A percentile compares a stretch with the other conserved stretches of the same genome.
These are phyloP conservation scores for Mastacembelus armatus DNA, from an alignment of 2,797 vertebrate species.

Conservation along the genomic window DNA sequence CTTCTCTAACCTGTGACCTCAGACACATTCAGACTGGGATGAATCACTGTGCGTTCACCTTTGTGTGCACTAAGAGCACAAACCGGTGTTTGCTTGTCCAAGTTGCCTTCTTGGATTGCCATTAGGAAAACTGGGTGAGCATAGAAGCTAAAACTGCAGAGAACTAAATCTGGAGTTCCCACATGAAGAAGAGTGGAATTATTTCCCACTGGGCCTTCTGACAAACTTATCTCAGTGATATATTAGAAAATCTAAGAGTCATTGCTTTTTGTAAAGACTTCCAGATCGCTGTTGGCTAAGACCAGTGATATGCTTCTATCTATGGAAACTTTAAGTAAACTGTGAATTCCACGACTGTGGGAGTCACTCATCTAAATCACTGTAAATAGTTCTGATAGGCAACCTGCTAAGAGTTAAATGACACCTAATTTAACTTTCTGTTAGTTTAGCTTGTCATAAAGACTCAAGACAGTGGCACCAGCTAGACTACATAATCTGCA, in stretches of 20 bases:
- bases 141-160: conserved; percentile 17
- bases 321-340: conserved; percentile 15
- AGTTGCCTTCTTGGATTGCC: conserved; percentile 38
- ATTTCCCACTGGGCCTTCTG: neutral
- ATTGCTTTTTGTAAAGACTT: neutral
- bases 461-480: neutral
- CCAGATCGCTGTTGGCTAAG: conserved; percentile 1
- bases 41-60: conserved; percentile 42
- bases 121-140: conserved; percentile 1
- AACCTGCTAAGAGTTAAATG: neutral
- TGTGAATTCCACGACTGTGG: conserved; percentile 19
- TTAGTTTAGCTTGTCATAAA: no score
- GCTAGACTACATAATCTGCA: no score
- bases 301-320: conserved; percentile 26
- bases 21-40: conserved; percentile 25
- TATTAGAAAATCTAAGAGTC: conserved; percentile 11
- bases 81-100: conserved; percentile 21
- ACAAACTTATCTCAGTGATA: conserved; percentile 37
- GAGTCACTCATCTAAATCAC: conserved; percentile 3
- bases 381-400: neutral
- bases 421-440: neutral
- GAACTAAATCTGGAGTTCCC: conserved; percentile 18
- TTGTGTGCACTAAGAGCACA: conserved; percentile 41
- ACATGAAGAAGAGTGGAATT: conserved; percentile 2
- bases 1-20: conserved; percentile 53